Evolutionary conservation across 2,113 vertebrate species (phyloP).

Genomic region (Fukomys damarensis): DNA sequence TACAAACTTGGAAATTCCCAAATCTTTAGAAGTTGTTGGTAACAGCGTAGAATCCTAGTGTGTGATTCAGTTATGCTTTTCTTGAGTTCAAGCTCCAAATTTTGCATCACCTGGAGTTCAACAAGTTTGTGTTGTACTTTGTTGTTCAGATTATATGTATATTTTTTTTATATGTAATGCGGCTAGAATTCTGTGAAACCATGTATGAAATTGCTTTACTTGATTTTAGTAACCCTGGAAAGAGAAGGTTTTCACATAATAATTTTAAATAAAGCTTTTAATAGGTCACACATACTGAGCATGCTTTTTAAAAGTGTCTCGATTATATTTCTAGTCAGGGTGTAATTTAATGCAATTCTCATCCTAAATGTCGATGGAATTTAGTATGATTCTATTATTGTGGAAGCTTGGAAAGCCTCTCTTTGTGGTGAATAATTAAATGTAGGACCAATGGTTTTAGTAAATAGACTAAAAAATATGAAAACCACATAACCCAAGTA

Average conservation of each 20-base stretch:
- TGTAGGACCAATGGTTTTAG: slow-evolving; percentile 66
- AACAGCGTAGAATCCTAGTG: not conserved
- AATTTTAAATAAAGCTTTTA: slow-evolving; percentile 45
- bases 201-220: not conserved
- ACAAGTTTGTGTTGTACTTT: not conserved
- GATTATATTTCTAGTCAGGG: slow-evolving; percentile 17
- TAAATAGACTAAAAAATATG: slow-evolving; percentile 77
- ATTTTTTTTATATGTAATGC: not conserved
- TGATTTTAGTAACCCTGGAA: not conserved
- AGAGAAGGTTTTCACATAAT: not conserved
- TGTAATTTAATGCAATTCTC: slow-evolving; percentile 31
- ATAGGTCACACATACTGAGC: not conserved
- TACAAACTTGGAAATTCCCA: not conserved
- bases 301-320: not conserved
- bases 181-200: not conserved
- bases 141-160: not conserved
- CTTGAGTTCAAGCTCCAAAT: not conserved
- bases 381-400: slow-evolving; percentile 60
- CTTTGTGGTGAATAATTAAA: slow-evolving; percentile 72
- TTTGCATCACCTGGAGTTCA: not conserved
- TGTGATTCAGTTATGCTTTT: not conserved
- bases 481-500: slow-evolving; percentile 77
- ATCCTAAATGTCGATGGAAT: slow-evolving; percentile 27
- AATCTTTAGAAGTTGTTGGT: not conserved
- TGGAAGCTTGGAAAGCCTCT: slow-evolving; percentile 49